Percentiles rank a stretch among this genome's conserved stretches.
Conservation (phyloP, 1,140 invertebrate species). For the Drosophila simulans region DNA sequence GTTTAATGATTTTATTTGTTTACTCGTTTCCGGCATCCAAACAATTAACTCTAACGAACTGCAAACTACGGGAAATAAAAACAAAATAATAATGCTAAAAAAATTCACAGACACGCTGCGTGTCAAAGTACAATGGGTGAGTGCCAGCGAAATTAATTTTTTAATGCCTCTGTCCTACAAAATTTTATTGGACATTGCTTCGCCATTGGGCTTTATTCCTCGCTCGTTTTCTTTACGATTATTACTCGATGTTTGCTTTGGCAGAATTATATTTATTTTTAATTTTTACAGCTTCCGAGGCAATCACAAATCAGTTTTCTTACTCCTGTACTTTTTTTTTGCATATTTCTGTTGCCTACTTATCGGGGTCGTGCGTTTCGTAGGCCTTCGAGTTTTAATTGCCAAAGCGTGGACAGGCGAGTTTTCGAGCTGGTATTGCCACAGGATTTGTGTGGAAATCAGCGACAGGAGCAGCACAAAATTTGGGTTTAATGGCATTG, state of each 20-base stretch:
- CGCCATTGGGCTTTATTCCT: constrained; percentile 20
- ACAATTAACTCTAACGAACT: constrained; percentile 78
- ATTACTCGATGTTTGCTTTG: constrained; percentile 40
- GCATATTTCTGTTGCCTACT: constrained; percentile 32
- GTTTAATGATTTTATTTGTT: constrained; percentile 66
- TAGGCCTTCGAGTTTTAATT: constrained; percentile 84
- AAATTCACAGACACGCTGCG: constrained; percentile 69
- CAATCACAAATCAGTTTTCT: constrained; percentile 65
- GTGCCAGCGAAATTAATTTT: constrained; percentile 61
- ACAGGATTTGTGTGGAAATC: constrained; percentile 6
- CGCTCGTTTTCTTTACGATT: constrained; percentile 51
- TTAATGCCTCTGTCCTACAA: constrained; percentile 46
- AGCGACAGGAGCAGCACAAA: constrained; percentile 65
- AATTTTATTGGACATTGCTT: constrained; percentile 30
- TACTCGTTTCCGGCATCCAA: constrained; percentile 62
- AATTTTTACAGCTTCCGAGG: constrained; percentile 57
- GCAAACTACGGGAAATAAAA: constrained; percentile 49
- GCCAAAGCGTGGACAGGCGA: constrained; percentile 62
- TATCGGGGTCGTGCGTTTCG: constrained; percentile 26
- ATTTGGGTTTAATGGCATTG: constrained; percentile 65
- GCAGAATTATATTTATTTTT: constrained; percentile 35
- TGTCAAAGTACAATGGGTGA: constrained; percentile 83
- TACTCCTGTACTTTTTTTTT: constrained; percentile 41
- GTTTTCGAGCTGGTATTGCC: constrained; percentile 53
- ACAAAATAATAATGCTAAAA: constrained; percentile 52